These are phyloP conservation scores for Liolophura sinensis DNA, from an alignment of 1,140 invertebrate species.

Conservation along the genomic window DNA sequence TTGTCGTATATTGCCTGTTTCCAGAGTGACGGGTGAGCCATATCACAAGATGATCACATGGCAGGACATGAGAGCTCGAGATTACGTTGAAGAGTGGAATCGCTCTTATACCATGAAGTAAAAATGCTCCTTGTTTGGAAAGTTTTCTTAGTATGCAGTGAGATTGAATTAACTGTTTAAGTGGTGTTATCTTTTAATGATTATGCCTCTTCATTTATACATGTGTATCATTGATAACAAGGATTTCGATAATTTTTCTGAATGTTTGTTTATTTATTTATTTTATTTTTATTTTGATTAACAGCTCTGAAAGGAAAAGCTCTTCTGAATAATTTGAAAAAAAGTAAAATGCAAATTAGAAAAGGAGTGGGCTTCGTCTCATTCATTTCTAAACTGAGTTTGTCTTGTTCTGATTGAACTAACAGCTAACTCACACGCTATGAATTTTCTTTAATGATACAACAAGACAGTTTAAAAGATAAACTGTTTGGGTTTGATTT, in stretches of 20 bases:
- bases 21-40: slow-evolving; percentile 72
- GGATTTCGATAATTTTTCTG: neutral
- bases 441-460: neutral
- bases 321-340: too few relatives aligned
- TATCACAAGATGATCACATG: slow-evolving; percentile 96
- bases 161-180: neutral
- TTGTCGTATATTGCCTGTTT: slow-evolving; percentile 5
- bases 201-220: too few relatives aligned
- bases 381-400: slow-evolving; percentile 5
- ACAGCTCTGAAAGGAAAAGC: too few relatives aligned
- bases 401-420: too few relatives aligned
- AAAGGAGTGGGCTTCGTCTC: too few relatives aligned
- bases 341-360: too few relatives aligned
- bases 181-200: neutral
- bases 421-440: neutral
- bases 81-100: slow-evolving; percentile 84
- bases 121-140: slow-evolving; percentile 17
- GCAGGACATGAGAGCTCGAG: slow-evolving; percentile 87
- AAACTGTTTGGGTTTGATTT: slow-evolving; percentile 28
- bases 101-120: slow-evolving; percentile 76
- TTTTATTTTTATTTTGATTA: too few relatives aligned
- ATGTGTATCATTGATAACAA: too few relatives aligned
- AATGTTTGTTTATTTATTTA: neutral
- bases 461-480: neutral
- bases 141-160: neutral